phyloP scores from a whole-genome alignment of 1,140 invertebrate species.

The Aleiodes sp. region DNA sequence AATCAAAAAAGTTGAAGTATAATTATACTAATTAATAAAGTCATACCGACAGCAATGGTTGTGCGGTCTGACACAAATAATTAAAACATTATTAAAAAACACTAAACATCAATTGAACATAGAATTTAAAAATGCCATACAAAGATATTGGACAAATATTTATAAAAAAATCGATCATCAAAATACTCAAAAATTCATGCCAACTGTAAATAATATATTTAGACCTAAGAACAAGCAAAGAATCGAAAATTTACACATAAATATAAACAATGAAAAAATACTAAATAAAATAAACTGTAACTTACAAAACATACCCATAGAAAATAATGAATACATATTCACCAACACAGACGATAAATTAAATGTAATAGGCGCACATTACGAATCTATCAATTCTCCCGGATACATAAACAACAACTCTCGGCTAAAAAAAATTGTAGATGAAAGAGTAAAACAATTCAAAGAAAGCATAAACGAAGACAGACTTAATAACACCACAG shows the following conservation, averaged over 20 bases:
- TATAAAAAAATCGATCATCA: constrained; percentile 10
- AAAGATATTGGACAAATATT: not conserved
- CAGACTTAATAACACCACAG: not conserved
- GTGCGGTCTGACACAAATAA: no score
- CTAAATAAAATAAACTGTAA: not conserved
- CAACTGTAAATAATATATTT: constrained; percentile 11
- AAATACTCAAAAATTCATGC: constrained; percentile 8
- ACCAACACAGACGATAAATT: not conserved
- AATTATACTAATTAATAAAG: no score
- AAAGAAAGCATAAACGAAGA: not conserved
- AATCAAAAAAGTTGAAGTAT: no score
- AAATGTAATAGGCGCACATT: constrained; percentile 20
- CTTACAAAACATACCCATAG: not conserved
- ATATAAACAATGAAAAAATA: not conserved
- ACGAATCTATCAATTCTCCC: constrained; percentile 26
- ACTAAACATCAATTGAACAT: no score
- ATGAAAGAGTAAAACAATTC: not conserved
- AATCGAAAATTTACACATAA: constrained; percentile 6
- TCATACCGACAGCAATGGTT: no score
- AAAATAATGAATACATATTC: constrained; percentile 4
- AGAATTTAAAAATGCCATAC: no score
- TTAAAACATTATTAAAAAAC: no score
- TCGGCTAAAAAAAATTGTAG: not conserved
- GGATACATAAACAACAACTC: constrained; percentile 4
- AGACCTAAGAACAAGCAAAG: not conserved